A percentile compares a stretch with the other conserved stretches of the same genome.
These are phyloP conservation scores for Esox niger DNA, from an alignment of 2,113 vertebrate genomes.

Conservation along the genomic window DNA sequence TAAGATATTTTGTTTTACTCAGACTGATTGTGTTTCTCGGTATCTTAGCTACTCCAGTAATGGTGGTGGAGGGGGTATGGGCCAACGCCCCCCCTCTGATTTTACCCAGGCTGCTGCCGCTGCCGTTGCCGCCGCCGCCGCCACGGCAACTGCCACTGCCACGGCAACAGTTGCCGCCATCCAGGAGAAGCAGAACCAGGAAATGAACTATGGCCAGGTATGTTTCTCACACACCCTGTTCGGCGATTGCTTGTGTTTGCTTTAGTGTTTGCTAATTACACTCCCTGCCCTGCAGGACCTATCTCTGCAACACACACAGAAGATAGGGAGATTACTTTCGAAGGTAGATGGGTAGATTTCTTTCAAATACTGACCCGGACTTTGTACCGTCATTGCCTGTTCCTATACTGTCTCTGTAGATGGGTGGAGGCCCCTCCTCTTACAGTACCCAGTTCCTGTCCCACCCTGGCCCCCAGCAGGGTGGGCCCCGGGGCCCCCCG, in stretches of 20 bases:
- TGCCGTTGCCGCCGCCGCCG: constrained; percentile 86
- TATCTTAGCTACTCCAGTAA: constrained; percentile 78
- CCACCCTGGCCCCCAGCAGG: constrained; percentile 71
- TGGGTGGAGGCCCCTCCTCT: constrained; percentile 80
- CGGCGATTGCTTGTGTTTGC: no score
- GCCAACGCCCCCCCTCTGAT: constrained; percentile 80
- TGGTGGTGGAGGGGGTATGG: constrained; percentile 74
- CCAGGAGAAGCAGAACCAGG: constrained; percentile 95
- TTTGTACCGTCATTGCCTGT: no score
- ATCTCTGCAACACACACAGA: background rate
- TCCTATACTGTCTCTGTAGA: constrained; percentile 61
- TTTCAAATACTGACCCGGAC: no score
- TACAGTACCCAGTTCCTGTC: constrained; percentile 89
- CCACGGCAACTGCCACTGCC: constrained; percentile 90
- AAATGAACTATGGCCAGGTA: constrained; percentile 87
- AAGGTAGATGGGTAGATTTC: no score
- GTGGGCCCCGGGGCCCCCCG: constrained; percentile 68
- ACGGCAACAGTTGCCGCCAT: constrained; percentile 91
- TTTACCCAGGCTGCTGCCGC: constrained; percentile 92
- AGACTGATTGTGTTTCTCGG: constrained; percentile 16
- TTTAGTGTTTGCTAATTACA: no score
- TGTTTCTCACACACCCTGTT: no score
- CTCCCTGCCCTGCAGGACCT: background rate
- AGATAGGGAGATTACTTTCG: no score
- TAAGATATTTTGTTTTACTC: background rate